Evolutionary conservation across 2,797 vertebrate species (phyloP).

Genomic region (Aythya fuligula): DNA sequence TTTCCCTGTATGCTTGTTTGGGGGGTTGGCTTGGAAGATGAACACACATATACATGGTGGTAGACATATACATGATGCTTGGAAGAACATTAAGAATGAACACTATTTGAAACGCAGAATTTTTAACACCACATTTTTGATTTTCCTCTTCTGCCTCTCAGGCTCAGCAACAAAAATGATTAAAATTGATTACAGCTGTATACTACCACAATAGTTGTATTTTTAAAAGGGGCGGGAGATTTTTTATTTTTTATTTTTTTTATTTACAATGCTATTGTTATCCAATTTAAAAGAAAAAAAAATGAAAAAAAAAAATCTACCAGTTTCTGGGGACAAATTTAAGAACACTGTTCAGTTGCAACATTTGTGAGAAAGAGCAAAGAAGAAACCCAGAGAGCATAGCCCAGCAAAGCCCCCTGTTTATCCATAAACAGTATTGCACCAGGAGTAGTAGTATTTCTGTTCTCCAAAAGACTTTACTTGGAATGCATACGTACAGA

Average conservation of each 20-base stretch:
- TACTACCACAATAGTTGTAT: background rate
- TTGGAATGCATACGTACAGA: rapidly evolving
- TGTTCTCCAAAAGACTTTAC: background rate
- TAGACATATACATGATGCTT: background rate
- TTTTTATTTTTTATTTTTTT: background rate
- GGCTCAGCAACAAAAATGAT: background rate
- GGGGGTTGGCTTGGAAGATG: background rate
- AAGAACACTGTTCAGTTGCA: background rate
- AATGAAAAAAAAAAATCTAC: background rate
- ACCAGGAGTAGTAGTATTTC: background rate
- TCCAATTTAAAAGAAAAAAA: background rate
- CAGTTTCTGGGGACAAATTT: background rate
- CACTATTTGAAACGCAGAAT: background rate
- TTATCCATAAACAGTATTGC: background rate
- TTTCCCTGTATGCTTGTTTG: background rate
- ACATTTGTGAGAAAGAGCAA: background rate
- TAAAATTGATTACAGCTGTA: background rate
- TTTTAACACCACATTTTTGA: background rate
- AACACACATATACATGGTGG: background rate
- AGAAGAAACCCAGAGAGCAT: background rate
- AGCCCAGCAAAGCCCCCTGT: background rate
- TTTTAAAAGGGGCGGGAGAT: background rate
- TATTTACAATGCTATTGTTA: background rate
- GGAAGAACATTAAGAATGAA: background rate
- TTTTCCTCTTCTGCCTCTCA: background rate